Percentiles rank a stretch among this genome's conserved stretches.
Conservation (phyloP, 1,140 invertebrate genomes). For the Bombus polaris region DNA sequence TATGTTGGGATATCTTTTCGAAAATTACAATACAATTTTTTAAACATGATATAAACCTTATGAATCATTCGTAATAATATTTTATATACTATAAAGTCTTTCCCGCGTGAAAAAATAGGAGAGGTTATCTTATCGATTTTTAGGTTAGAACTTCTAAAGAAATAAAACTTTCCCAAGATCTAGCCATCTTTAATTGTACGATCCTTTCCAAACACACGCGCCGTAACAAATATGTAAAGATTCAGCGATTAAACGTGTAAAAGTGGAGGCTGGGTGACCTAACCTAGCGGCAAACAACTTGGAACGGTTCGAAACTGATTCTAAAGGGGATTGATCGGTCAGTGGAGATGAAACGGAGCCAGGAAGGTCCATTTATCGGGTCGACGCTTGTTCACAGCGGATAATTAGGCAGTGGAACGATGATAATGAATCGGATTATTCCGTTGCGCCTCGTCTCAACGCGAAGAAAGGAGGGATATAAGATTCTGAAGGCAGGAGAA, state of each 20-base stretch:
- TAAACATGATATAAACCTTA: too few species aligned
- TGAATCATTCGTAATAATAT: too few species aligned
- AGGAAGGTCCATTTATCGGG: neutral
- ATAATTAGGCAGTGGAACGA: conserved; percentile 38
- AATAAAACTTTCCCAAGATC: neutral
- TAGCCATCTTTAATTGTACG: neutral
- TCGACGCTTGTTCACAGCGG: neutral
- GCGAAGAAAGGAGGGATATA: conserved; percentile 4
- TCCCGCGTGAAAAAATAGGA: neutral
- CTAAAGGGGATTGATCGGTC: neutral
- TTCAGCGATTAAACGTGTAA: neutral
- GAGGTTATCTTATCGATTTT: neutral
- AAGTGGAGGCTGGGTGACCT: neutral
- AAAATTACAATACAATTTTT: neutral
- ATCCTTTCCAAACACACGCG: neutral
- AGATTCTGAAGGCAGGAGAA: neutral
- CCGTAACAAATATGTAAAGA: neutral
- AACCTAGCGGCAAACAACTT: neutral
- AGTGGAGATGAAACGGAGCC: neutral
- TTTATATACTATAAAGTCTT: too few species aligned
- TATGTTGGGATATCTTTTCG: neutral
- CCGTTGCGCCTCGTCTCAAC: conserved; percentile 21
- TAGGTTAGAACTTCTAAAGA: neutral
- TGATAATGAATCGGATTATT: conserved; percentile 48
- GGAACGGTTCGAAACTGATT: neutral